Base-by-base conservation (phyloP, 2,888 invertebrate species). In the Coleophora deauratella region DNA sequence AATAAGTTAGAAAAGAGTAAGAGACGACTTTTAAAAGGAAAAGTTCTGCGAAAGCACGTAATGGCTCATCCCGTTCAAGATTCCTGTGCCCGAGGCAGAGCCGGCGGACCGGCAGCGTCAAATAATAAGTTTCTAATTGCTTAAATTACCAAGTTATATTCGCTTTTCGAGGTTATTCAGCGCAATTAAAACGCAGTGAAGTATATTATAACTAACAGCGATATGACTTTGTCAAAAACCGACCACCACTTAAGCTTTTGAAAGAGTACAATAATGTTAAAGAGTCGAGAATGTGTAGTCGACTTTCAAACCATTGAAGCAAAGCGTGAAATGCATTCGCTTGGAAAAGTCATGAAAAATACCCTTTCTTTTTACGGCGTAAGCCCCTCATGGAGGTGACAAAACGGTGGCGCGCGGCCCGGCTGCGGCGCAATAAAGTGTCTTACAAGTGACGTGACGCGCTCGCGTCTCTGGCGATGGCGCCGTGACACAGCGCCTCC, bases 71-170 rank as follows among this genome's bases (percentile, higher is more conserved):
- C 78, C 76, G 78, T 74, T 80, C 81, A 77, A 73, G 80, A 78
- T 72, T 79, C 71, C 68, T 68, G 62, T 63, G 79, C 84, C 78
- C 68, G 72, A 70, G 82, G 82, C 80, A 72, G 71, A 73, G 65
- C 78, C 66, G 70, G 75, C 82, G 73, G 79, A 77, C 81, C 78
- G 76, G 78, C 72, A 78, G 78, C 81, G 75, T 81, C 81, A 82
- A 85, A 82, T 82, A 85, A 85, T 82, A 85, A 85, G 79, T 82
- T 85, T 84, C 80, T 85, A 84, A 84, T 85, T 85, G 81, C 82
- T 84, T 84, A 80, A 81, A 84, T 84, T 85, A 82, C 79, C 79
- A 80, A 81, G 78, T 82, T 82, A 76, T 81, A 81, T 80, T 82
- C 77, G 68, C 74, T 80, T 72, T 80, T 72, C 60, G 61, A 76